Conservation (phyloP, 2,888 invertebrate genomes). For the Drosophila longiperda region DNA sequence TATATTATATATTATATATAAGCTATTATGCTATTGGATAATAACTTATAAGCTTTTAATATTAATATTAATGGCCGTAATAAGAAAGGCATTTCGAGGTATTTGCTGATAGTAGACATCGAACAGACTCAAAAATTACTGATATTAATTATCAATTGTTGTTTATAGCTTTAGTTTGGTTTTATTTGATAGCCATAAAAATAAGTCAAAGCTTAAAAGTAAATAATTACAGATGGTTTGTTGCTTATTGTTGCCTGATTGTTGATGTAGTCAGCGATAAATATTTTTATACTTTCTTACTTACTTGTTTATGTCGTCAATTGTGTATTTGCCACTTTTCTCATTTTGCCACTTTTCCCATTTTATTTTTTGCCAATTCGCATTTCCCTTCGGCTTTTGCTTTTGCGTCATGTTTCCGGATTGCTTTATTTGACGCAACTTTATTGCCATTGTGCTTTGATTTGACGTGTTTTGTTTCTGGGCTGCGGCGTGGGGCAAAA, state of each 20-base stretch:
- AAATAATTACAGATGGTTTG: neutral
- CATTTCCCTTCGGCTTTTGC: conserved; percentile 14
- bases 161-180: neutral
- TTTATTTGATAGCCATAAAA: neutral
- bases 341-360: neutral
- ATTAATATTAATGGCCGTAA: neutral
- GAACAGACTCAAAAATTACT: neutral
- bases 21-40: conserved; percentile 18
- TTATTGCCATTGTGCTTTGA: conserved; percentile 51
- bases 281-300: conserved; percentile 18
- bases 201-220: neutral
- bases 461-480: conserved; percentile 38
- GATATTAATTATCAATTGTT: neutral
- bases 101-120: neutral
- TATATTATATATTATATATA: conserved; percentile 20
- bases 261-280: conserved; percentile 51
- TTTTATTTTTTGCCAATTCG: neutral
- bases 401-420: conserved; percentile 41
- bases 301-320: conserved; percentile 22
- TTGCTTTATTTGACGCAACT: conserved; percentile 18
- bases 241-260: conserved; percentile 24
- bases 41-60: neutral
- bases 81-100: neutral
- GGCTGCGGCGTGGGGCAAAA: conserved; percentile 11
- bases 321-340: conserved; percentile 12